phyloP scores from a whole-genome alignment of 1,140 invertebrate genomes.

The Atta colombica region DNA sequence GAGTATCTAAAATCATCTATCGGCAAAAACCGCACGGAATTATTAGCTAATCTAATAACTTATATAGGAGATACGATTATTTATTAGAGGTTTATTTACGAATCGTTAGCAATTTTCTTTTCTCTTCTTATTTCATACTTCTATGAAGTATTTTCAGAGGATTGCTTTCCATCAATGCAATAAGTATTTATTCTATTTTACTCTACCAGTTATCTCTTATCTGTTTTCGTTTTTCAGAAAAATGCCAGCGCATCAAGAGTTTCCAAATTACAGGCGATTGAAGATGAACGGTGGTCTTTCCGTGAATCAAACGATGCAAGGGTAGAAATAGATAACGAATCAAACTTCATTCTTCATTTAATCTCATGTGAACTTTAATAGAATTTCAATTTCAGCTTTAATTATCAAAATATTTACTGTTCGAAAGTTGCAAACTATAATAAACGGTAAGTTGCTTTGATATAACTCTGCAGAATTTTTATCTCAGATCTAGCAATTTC shows the following conservation, averaged over 20 bases:
- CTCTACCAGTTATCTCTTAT: neutral
- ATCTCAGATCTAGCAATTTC: neutral
- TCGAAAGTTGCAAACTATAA: neutral
- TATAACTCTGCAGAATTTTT: neutral
- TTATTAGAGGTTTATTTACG: neutral
- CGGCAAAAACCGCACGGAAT: no score
- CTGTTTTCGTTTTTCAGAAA: neutral
- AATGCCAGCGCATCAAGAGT: neutral
- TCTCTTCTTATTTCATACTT: neutral
- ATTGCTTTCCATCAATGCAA: conserved; percentile 2
- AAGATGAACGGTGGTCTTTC: neutral
- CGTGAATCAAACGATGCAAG: neutral
- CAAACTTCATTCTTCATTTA: conserved; percentile 8
- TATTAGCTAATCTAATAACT: no score
- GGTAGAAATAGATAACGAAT: conserved; percentile 15
- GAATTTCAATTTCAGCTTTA: conserved; percentile 1
- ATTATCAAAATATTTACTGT: conserved; percentile 18
- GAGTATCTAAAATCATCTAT: no score
- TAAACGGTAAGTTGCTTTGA: neutral
- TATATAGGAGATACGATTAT: no score
- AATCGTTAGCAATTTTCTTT: conserved; percentile 5
- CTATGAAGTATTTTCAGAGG: neutral
- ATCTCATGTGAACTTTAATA: neutral
- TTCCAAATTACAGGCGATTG: conserved; percentile 14
- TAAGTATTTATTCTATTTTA: conserved; percentile 33